Conservation (phyloP, 2,113 vertebrate genomes). For the Cisticola juncidis region DNA sequence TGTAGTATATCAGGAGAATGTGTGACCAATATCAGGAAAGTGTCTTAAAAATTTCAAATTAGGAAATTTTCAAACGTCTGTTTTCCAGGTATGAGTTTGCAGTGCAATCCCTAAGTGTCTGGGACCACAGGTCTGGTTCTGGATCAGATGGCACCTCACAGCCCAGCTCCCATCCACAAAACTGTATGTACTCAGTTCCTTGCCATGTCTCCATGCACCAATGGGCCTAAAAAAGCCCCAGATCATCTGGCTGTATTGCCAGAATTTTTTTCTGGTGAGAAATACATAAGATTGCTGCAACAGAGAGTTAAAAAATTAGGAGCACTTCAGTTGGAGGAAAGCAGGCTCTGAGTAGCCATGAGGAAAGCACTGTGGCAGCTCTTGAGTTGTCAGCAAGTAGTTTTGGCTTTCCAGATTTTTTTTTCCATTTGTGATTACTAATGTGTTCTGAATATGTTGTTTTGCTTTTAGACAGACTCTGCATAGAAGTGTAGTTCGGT, state of each 20-base stretch:
- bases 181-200: neutral
- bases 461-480: neutral
- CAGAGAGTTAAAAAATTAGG: neutral
- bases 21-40: neutral
- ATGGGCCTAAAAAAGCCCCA: neutral
- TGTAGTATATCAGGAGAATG: neutral
- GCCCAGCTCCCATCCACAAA: neutral
- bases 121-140: neutral
- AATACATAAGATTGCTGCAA: neutral
- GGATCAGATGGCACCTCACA: neutral
- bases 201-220: neutral
- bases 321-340: neutral
- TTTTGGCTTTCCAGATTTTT: neutral
- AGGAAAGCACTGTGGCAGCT: neutral
- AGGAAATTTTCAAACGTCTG: neutral
- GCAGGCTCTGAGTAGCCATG: neutral
- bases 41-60: neutral
- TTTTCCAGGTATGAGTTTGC: neutral
- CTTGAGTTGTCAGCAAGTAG: neutral
- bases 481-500: neutral
- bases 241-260: neutral
- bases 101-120: rapidly evolving
- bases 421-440: neutral
- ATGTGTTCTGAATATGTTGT: neutral
- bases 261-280: neutral